These are phyloP conservation scores for Carassius auratus DNA, from an alignment of 2,113 vertebrate species.

Conservation along the genomic window DNA sequence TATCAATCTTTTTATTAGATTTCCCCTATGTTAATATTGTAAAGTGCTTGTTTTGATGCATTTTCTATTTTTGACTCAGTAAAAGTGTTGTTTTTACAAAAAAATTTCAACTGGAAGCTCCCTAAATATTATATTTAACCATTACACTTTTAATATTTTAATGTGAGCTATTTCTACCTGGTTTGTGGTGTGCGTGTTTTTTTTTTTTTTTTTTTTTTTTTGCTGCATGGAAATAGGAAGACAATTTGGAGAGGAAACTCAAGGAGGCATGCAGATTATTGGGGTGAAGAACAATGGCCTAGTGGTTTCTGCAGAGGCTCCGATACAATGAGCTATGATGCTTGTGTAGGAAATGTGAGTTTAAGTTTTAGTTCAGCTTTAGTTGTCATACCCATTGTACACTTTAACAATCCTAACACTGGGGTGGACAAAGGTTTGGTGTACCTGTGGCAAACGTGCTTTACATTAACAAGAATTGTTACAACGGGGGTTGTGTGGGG, in stretches of 20 bases:
- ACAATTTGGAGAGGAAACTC: neutral
- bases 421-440: neutral
- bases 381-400: neutral
- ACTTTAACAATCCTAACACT: neutral
- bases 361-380: neutral
- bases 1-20: neutral
- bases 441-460: constrained; percentile 1
- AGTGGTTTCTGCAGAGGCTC: neutral
- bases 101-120: neutral
- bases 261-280: neutral
- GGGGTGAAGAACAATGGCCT: neutral
- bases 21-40: neutral
- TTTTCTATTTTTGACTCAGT: neutral
- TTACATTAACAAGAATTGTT: constrained; percentile 7
- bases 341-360: neutral
- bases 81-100: neutral
- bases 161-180: neutral
- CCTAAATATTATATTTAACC: neutral
- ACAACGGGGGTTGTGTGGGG: neutral
- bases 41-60: neutral
- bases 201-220: neutral
- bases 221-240: neutral
- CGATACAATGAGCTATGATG: neutral
- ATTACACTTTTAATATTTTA: neutral
- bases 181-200: neutral